Conservation (phyloP, 2,797 vertebrate genomes). For the Xyrichtys novacula region DNA sequence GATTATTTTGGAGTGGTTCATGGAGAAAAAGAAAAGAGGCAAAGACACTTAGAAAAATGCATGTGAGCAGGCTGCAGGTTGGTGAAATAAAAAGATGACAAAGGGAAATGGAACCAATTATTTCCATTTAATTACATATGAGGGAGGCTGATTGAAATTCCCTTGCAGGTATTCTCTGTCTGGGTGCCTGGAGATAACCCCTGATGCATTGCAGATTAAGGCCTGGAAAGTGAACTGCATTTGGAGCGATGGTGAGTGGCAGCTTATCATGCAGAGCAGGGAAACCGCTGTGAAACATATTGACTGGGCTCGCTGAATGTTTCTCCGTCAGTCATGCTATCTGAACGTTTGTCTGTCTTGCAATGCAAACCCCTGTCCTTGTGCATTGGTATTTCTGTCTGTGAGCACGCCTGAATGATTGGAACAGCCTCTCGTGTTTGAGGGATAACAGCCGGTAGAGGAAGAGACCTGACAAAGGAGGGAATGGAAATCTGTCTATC, state of each 20-base stretch:
- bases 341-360: conserved; percentile 30
- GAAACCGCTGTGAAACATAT: conserved; percentile 49
- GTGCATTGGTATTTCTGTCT: conserved; percentile 43
- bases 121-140: conserved; percentile 80
- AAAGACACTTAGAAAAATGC: conserved; percentile 49
- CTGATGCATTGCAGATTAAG: conserved; percentile 80
- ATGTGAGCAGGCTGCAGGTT: conserved; percentile 33
- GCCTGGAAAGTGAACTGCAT: conserved; percentile 61
- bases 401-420: conserved; percentile 11
- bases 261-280: conserved; percentile 71
- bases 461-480: conserved; percentile 56
- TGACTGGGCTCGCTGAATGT: conserved; percentile 49
- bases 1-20: conserved; percentile 74
- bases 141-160: conserved; percentile 76
- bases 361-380: conserved; percentile 14
- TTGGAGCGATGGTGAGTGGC: conserved; percentile 49
- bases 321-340: conserved; percentile 38
- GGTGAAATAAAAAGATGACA: conserved; percentile 60
- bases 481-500: conserved; percentile 66
- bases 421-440: conserved; percentile 32
- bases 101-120: conserved; percentile 75
- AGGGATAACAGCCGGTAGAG: conserved; percentile 41
- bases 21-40: conserved; percentile 61
- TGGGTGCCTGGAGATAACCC: conserved; percentile 78
- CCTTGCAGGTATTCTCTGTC: conserved; percentile 69